phyloP scores from a whole-genome alignment of 2,113 vertebrate genomes.

The Isichthys henryi region DNA sequence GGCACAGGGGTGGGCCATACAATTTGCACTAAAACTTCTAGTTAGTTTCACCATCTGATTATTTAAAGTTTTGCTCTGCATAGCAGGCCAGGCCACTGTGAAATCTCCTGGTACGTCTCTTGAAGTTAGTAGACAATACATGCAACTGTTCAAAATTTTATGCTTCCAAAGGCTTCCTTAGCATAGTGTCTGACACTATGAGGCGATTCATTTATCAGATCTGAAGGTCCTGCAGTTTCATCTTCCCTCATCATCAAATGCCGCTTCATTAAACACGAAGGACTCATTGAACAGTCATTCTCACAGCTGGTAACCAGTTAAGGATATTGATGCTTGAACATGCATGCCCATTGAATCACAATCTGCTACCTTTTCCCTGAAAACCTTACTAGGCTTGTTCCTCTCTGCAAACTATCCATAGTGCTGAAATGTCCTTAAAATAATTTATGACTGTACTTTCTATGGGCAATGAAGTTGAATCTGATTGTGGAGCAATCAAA shows the following conservation, averaged over 20 bases:
- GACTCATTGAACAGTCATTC: neutral
- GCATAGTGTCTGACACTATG: neutral
- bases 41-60: no score
- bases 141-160: neutral
- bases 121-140: neutral
- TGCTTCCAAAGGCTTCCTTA: neutral
- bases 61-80: no score
- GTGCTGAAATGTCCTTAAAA: slow-evolving; percentile 76
- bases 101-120: neutral
- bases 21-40: no score
- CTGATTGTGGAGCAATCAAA: slow-evolving; percentile 61
- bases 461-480: slow-evolving; percentile 94
- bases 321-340: neutral
- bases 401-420: slow-evolving; percentile 73
- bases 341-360: neutral
- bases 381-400: slow-evolving; percentile 45
- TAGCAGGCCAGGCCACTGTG: no score
- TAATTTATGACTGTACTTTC: slow-evolving; percentile 78
- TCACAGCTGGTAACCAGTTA: neutral
- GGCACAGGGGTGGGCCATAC: no score
- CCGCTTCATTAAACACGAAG: neutral
- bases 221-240: neutral
- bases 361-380: neutral
- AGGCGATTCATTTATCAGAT: neutral
- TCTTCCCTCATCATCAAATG: neutral